These are phyloP conservation scores for Drosophila serrata DNA, from an alignment of 1,140 invertebrate genomes.

Conservation along the genomic window DNA sequence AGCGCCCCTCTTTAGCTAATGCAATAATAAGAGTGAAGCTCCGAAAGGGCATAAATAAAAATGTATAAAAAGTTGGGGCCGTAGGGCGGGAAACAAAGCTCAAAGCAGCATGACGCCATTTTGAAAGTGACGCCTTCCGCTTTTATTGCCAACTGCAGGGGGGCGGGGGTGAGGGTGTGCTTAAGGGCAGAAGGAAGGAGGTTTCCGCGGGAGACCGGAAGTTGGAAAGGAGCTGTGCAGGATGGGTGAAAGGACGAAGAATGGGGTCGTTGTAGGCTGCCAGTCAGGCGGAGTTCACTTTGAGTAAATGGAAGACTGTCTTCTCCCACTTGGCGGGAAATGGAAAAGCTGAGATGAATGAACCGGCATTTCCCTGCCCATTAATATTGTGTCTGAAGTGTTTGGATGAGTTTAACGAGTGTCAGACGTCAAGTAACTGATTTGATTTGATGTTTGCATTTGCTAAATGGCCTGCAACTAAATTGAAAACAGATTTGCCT, in stretches of 20 bases:
- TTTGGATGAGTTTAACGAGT: constrained; percentile 6
- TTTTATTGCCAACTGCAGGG: constrained; percentile 48
- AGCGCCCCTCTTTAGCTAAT: constrained; percentile 41
- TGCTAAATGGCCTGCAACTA: neutral
- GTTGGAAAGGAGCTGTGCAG: constrained; percentile 19
- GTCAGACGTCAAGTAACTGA: neutral
- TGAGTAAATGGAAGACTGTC: constrained; percentile 32
- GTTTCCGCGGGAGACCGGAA: constrained; percentile 27
- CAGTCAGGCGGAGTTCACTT: constrained; percentile 17
- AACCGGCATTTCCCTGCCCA: constrained; percentile 21
- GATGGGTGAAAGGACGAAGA: neutral
- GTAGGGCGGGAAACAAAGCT: constrained; percentile 40
- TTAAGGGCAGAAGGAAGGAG: constrained; percentile 3
- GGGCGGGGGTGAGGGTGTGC: neutral
- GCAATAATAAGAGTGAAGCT: constrained; percentile 58
- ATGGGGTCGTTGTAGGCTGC: neutral
- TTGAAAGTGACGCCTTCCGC: constrained; percentile 67
- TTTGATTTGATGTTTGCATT: constrained; percentile 23
- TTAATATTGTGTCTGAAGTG: constrained; percentile 27
- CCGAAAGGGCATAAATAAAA: constrained; percentile 52
- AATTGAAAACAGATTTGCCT: constrained; percentile 1
- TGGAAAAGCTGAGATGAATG: constrained; percentile 38
- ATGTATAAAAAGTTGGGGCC: constrained; percentile 19
- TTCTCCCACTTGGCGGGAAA: constrained; percentile 13
- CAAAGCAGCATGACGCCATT: constrained; percentile 70